Evolutionary conservation across 2,797 vertebrate genomes (phyloP).

Genomic region (Rhodeus uyekii): DNA sequence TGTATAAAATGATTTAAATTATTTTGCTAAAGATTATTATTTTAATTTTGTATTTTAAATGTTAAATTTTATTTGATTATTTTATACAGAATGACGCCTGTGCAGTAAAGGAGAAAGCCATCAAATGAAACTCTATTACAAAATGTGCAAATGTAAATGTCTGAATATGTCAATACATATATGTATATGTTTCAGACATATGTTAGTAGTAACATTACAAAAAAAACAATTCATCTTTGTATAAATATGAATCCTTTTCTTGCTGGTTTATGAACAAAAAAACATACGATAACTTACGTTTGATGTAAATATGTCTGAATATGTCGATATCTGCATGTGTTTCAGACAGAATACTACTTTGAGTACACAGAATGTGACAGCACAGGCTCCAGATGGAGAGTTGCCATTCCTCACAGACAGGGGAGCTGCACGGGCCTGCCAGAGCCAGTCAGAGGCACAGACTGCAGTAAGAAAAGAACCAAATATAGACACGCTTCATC

Average conservation of each 20-base stretch:
- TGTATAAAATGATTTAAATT: neutral
- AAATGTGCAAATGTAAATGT: neutral
- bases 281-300: neutral
- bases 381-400: slow-evolving; percentile 94
- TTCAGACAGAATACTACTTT: slow-evolving; percentile 94
- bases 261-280: neutral
- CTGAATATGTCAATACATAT: neutral
- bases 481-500: neutral
- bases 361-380: slow-evolving; percentile 98
- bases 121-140: neutral
- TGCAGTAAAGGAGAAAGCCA: neutral
- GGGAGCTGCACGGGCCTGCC: slow-evolving; percentile 87
- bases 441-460: slow-evolving; percentile 91
- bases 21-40: neutral
- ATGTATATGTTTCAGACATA: neutral
- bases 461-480: slow-evolving; percentile 88
- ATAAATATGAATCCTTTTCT: neutral
- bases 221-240: neutral
- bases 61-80: neutral
- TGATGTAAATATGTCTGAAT: neutral
- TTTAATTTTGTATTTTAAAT: neutral
- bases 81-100: neutral
- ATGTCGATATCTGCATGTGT: slow-evolving; percentile 38
- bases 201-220: neutral
- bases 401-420: slow-evolving; percentile 87